Conservation (phyloP, 1,140 invertebrate species). For the Ooceraea biroi region DNA sequence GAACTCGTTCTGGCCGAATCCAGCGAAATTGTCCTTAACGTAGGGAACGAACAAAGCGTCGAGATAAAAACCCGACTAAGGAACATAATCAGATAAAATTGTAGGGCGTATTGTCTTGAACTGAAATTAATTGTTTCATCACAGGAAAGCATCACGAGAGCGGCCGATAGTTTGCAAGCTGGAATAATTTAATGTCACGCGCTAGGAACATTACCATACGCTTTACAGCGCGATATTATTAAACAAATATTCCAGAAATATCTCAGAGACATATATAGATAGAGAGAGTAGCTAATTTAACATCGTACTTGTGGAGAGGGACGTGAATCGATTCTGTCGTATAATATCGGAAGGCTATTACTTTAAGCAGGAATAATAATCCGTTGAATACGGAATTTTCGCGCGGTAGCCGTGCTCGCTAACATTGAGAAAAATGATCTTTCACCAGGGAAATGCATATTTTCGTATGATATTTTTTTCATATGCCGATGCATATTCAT, state of each 20-base stretch:
- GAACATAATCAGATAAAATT: constrained; percentile 62
- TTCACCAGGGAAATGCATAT: constrained; percentile 54
- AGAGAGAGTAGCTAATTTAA: constrained; percentile 29
- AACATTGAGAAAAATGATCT: constrained; percentile 58
- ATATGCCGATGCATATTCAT: constrained; percentile 58
- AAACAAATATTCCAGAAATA: constrained; percentile 25
- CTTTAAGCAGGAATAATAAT: constrained; percentile 61
- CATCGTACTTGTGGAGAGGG: background rate
- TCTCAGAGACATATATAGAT: background rate
- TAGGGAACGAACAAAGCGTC: constrained; percentile 60
- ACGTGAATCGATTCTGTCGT: constrained; percentile 36
- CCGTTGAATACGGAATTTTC: constrained; percentile 28
- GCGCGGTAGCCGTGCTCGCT: constrained; percentile 8
- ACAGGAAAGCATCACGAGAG: constrained; percentile 3
- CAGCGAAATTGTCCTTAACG: constrained; percentile 65
- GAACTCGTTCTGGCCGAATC: constrained; percentile 66
- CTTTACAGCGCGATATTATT: constrained; percentile 9
- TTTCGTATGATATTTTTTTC: constrained; percentile 56
- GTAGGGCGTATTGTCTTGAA: constrained; percentile 21
- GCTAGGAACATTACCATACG: background rate
- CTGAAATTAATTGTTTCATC: constrained; percentile 55
- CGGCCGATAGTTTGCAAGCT: background rate
- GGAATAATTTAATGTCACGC: constrained; percentile 11
- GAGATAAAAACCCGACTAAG: constrained; percentile 38
- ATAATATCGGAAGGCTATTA: constrained; percentile 39